Evolutionary conservation across 2,888 invertebrate species (phyloP), one percentile per base, ranked within the genome.

Genomic region (Anorthoa munda): DNA sequence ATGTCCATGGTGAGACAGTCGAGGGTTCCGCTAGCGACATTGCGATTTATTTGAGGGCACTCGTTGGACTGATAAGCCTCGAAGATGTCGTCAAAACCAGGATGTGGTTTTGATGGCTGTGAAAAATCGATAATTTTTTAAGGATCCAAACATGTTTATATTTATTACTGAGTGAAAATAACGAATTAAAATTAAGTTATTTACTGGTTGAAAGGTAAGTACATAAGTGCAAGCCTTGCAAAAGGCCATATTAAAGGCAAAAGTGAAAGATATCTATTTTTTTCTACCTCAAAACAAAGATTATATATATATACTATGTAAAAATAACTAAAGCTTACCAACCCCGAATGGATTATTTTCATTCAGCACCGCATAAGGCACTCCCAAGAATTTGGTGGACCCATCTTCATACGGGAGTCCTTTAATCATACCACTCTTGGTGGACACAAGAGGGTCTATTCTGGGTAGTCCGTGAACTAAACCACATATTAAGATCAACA

Each of bases 1-100:
- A 88, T 74, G 66, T 87, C 84, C 26, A 89, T n/a, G 17, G 69
- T 78, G 0, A 88, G 83, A 45, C 88, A 87, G 23, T 89, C 82
- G 11, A 86, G 65, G 31, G 72, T 81, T 13, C 88, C 88, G 4
- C 61, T 67, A 18, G 73, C 18, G 0, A 39, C 53, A 39, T 56
- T 45, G 0, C 23, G 64, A 2, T 46, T 17, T 2, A 76, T 23
- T 81, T 88, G 88, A n/a, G 86, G 84, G 39, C 88, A 88, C 21
- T 61, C 64, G 2, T 68, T 77, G 1, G 87, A 81, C n/a, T 87
- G 72, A 31, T 75, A 79, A 9, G 88, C 87, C 67, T 87, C 80
- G 59, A 88, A 87, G 11, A 75, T 69, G 1, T 63, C 71, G 2
- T 82, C 60, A 31, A 88, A 88, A 9, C 66, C 72, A 21, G 67